Evolutionary conservation across 2,113 vertebrate species (phyloP), one percentile per base, ranked within the genome.

Genomic region (Microcebus lehilahytsara): DNA sequence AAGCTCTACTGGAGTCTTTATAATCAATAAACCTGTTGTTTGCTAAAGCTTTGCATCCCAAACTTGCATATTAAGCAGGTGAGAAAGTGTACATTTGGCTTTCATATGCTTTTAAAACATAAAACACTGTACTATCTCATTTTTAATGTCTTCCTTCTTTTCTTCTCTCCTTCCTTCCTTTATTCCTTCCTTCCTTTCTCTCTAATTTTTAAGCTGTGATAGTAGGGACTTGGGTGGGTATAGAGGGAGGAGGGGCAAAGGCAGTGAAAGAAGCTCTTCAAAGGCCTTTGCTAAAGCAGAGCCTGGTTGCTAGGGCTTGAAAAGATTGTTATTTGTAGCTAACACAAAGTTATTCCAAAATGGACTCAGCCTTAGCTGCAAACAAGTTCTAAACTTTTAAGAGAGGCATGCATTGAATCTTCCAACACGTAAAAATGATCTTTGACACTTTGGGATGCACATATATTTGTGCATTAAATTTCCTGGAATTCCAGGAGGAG

Each of bases 21-120:
- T 97, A 98, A 98, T 97, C 96, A 98, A 97, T 97, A 98, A 98
- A 98, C 71, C 78, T 98, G 86, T 97, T 98, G 89, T 98, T 98
- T 98, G 32, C 51, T 95, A 83, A 97, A 62, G 85, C 80, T 96
- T 95, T 98, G 91, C 93, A 79, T 81, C 94, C 85, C 53, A 74
- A 97, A 98, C 77, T 93, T 97, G 87, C 92, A 96, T 97, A 56
- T 64, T 97, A 97, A 98, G 81, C 60, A 97, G 93, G 80, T 97
- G 27, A 98, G 79, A 98, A 98, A 97, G 66, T 91, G 19, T 22
- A 85, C 25, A 56, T 27, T 91, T 97, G 64, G 34, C 77, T 85
- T 96, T 96, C 30, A 91, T 22, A 51, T 6, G 89, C 1, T 98
- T 97, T 30, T 92, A 93, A 98, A 97, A 88, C 94, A 97, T 89